Conservation (phyloP, 2,888 invertebrate genomes). For the Omphaloscelis lunosa region DNA sequence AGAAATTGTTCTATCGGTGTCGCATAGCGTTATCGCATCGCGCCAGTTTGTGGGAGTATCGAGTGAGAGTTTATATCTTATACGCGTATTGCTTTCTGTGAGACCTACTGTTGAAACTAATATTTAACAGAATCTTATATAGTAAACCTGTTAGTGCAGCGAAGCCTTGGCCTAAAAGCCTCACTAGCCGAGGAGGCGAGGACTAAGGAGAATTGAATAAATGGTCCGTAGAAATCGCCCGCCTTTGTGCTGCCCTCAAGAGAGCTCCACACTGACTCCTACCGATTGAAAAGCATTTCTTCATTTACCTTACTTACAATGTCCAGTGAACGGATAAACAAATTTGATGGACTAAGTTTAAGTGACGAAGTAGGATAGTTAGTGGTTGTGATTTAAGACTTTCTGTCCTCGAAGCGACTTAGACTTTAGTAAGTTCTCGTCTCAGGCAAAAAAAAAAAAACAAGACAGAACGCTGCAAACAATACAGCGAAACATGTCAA, state of each 20-base stretch:
- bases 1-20: too few relatives aligned
- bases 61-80: too few relatives aligned
- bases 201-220: constrained; percentile 50
- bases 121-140: not conserved
- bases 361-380: constrained; percentile 16
- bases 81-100: not conserved
- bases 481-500: too few relatives aligned
- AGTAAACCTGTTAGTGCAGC: constrained; percentile 12
- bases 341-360: constrained; percentile 32
- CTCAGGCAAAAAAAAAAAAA: too few relatives aligned
- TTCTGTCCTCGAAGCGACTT: not conserved
- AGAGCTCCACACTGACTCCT: constrained; percentile 39
- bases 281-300: constrained; percentile 52
- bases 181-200: not conserved
- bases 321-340: constrained; percentile 32
- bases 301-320: constrained; percentile 34
- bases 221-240: constrained; percentile 46
- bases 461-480: too few relatives aligned
- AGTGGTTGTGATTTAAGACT: constrained; percentile 33
- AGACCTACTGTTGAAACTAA: not conserved
- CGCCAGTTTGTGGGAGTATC: too few relatives aligned
- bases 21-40: too few relatives aligned
- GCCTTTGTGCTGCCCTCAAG: constrained; percentile 48
- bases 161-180: constrained; percentile 30
- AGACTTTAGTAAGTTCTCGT: not conserved